Conservation (phyloP, 2,113 vertebrate species). For the Panurus biarmicus region DNA sequence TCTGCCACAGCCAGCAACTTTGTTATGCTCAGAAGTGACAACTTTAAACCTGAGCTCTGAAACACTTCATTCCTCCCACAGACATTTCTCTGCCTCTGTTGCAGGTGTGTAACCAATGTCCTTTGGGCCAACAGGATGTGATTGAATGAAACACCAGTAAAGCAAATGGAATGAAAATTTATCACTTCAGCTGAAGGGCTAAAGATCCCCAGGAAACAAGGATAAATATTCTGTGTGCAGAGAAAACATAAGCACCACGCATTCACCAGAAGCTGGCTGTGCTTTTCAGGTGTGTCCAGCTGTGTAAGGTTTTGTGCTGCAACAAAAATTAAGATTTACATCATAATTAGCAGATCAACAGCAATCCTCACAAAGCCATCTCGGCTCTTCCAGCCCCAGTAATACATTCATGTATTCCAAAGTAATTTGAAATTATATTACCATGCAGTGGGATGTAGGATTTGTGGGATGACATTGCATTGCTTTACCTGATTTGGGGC, state of each 20-base stretch:
- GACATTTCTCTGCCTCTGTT: background rate
- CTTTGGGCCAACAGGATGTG: background rate
- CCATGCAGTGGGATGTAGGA: background rate
- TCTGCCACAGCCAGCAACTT: background rate
- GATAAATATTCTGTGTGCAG: background rate
- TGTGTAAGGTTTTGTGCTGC: background rate
- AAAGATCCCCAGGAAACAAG: background rate
- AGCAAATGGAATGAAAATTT: background rate
- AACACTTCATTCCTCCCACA: background rate
- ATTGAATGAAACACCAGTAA: background rate
- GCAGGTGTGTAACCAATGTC: background rate
- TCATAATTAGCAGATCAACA: background rate
- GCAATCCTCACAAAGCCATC: background rate
- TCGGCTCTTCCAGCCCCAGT: accelerated
- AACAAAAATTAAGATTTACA: background rate
- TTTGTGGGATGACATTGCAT: background rate
- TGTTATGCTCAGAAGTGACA: background rate
- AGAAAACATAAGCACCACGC: background rate
- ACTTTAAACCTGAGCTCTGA: background rate
- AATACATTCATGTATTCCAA: background rate
- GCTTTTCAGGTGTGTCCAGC: background rate
- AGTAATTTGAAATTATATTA: background rate
- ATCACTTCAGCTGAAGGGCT: background rate
- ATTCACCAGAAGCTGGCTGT: background rate
- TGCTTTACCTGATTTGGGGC: background rate